Evolutionary conservation across 1,140 invertebrate species (phyloP), one percentile per base, ranked within the genome.

Genomic region (Hylyphantes graminicola): DNA sequence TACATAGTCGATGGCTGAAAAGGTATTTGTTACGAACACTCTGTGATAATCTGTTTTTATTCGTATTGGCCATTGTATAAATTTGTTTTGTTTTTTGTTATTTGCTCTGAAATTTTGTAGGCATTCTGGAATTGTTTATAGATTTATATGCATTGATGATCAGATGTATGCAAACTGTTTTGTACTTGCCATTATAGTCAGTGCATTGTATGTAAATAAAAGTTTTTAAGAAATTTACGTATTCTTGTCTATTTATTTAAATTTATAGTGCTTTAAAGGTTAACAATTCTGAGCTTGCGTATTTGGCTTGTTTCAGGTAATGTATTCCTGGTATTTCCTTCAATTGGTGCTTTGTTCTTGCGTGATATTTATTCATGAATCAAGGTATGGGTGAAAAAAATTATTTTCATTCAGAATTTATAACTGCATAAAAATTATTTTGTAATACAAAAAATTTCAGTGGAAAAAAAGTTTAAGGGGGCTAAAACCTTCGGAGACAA

Each of bases 41-140:
- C 74, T 76, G 74, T 76, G 74, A 76, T 76, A 76, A 76, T 64
- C 48, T 50, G 53, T 76, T 55, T 75, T n/a, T 61, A 64, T 63
- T 76, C 15, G 17, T 76, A 74, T 17, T 35, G 72, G 53, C 72
- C 51, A 74, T 17, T 74, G 54, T 74, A 59, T 73, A 55, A 74
- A 59, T 19, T 74, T 74, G 72, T 74, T 74, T 74, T 73, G 35
- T 68, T 73, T 55, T 74, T 74, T 74, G 72, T 74, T 74, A 74
- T 59, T 74, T 53, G 53, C 59, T 21, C 0, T 12, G 57, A 57
- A 50, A 57, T 70, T 73, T 74, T 74, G 72, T 74, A 74, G 72
- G 59, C 35, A 74, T 19, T 70, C 15, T 7, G 59, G 35, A 19
- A 21, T 74, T 21, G 54, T 74, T 74, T 59, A 74, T 74, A 74